These are phyloP conservation scores for Gymnothorax javanicus DNA, from an alignment of 2,797 vertebrate genomes.

Conservation along the genomic window DNA sequence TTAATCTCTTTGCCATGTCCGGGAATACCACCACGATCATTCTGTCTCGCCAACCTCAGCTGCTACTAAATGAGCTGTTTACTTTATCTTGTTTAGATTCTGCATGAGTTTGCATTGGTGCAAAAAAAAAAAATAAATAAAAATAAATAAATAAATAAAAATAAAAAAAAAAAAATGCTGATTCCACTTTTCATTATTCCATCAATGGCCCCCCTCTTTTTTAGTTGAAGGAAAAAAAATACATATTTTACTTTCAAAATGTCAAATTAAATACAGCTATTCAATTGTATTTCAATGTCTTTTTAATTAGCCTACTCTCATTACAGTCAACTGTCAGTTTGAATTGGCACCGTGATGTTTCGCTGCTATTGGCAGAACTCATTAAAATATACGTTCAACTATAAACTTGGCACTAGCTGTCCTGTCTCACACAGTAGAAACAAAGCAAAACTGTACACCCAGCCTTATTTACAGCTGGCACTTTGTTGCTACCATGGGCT, in stretches of 20 bases:
- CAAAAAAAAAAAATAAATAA: not conserved
- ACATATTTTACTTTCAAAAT: not conserved
- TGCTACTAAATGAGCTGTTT: slow-evolving; percentile 3
- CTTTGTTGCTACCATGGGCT: not conserved
- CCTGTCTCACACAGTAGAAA: not conserved
- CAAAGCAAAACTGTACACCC: not conserved
- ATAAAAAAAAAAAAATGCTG: not conserved
- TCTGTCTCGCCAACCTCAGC: slow-evolving; percentile 3
- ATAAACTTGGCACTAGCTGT: not conserved
- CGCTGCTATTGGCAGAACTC: not conserved
- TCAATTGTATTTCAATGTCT: not conserved
- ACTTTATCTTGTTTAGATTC: not conserved
- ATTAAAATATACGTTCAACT: not conserved
- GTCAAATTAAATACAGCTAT: not conserved
- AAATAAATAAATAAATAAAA: too few species aligned
- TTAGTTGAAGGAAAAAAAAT: not conserved
- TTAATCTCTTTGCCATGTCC: too few species aligned
- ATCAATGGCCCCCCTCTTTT: not conserved
- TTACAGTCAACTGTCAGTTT: not conserved
- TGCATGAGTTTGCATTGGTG: not conserved
- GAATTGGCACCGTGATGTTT: not conserved
- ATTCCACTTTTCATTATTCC: not conserved
- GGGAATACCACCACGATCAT: not conserved
- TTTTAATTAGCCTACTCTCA: not conserved
- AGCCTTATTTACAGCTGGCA: not conserved